Conservation (phyloP, 2,113 vertebrate genomes). For the Romanogobio albipinnatus region DNA sequence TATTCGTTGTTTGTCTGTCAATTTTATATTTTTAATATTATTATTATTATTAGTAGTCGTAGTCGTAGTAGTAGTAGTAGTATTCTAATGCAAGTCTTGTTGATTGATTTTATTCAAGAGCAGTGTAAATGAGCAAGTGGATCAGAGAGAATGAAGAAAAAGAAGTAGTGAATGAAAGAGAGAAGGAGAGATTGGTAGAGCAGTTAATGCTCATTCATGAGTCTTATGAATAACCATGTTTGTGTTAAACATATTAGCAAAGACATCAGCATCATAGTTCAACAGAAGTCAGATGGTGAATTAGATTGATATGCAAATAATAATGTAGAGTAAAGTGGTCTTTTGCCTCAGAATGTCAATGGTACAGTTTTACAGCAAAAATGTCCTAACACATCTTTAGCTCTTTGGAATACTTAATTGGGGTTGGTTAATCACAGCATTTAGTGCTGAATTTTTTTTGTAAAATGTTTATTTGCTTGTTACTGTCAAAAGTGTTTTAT, state of each 20-base stretch:
- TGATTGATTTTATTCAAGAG: neutral
- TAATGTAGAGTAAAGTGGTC: neutral
- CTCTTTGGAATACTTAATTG: neutral
- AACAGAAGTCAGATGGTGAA: neutral
- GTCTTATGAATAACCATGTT: too few relatives aligned
- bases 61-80: neutral
- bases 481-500: neutral
- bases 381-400: too few relatives aligned
- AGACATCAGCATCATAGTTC: neutral
- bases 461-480: neutral
- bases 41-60: neutral
- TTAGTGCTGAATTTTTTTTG: neutral
- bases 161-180: neutral
- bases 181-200: too few relatives aligned
- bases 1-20: neutral
- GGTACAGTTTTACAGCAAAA: neutral
- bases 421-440: neutral
- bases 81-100: neutral
- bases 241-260: neutral
- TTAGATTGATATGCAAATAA: neutral
- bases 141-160: constrained; percentile 17
- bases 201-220: too few relatives aligned
- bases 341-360: neutral
- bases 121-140: neutral
- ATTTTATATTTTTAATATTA: neutral